phyloP scores from a whole-genome alignment of 2,888 invertebrate species.

The Pemphredon lugubris region DNA sequence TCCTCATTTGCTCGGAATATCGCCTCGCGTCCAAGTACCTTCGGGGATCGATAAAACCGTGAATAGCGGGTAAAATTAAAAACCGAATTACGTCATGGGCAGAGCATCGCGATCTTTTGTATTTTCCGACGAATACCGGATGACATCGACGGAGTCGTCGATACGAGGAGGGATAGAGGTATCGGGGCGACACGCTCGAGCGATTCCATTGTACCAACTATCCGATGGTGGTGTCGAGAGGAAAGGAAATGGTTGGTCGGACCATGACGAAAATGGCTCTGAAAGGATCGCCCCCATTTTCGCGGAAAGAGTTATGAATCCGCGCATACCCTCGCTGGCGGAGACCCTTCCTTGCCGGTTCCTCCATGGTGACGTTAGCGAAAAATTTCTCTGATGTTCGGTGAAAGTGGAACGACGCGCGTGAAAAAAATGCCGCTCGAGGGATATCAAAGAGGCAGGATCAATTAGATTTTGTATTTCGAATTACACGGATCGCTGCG shows the following conservation, averaged over 20 bases:
- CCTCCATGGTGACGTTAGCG: conserved; percentile 7
- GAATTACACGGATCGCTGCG: no score
- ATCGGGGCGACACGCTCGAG: conserved; percentile 72
- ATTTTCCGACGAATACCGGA: conserved; percentile 38
- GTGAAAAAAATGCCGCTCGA: neutral
- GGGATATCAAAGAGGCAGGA: neutral
- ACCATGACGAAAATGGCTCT: conserved; percentile 57
- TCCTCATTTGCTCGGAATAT: no score
- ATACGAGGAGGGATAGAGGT: conserved; percentile 72
- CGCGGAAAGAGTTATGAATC: conserved; percentile 69
- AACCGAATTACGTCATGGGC: conserved; percentile 1
- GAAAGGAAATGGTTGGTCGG: conserved; percentile 40
- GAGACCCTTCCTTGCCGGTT: neutral
- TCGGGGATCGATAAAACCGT: no score
- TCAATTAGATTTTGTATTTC: no score
- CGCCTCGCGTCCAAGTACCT: no score
- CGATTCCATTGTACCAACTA: conserved; percentile 68
- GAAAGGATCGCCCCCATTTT: conserved; percentile 67
- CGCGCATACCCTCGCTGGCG: conserved; percentile 6
- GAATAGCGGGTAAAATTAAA: neutral
- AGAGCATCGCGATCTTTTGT: conserved; percentile 4
- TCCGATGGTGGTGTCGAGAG: conserved; percentile 38
- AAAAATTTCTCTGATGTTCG: conserved; percentile 21
- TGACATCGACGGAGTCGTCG: conserved; percentile 61
- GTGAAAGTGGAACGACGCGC: neutral